These are phyloP conservation scores for Cantharis rufa DNA, from an alignment of 2,888 invertebrate genomes.

Conservation along the genomic window DNA sequence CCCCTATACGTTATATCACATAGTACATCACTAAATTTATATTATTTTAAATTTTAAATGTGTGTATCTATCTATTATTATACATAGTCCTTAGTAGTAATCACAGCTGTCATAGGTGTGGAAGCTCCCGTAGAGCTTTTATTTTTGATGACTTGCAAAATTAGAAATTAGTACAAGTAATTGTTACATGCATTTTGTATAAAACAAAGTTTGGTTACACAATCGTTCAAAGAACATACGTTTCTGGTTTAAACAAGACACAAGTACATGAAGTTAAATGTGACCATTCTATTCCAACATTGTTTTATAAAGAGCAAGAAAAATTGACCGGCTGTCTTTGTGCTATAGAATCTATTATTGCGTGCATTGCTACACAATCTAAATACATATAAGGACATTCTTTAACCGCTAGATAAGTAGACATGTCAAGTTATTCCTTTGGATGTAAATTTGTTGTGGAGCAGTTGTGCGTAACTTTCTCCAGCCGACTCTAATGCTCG, in stretches of 20 bases:
- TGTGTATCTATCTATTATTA: neutral
- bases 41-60: neutral
- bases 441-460: constrained; percentile 56
- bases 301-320: constrained; percentile 53
- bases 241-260: constrained; percentile 13
- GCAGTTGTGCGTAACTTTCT: constrained; percentile 50
- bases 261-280: constrained; percentile 35
- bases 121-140: constrained; percentile 21
- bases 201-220: constrained; percentile 14
- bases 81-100: neutral
- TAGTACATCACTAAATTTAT: neutral
- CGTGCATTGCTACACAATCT: constrained; percentile 53
- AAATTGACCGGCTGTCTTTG: constrained; percentile 54
- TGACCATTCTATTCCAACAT: constrained; percentile 48
- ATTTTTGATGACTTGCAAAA: constrained; percentile 31
- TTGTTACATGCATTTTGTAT: constrained; percentile 16
- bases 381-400: constrained; percentile 56
- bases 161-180: constrained; percentile 14
- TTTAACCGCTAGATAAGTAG: constrained; percentile 55
- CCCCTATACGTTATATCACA: too few relatives aligned
- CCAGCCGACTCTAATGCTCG: constrained; percentile 23
- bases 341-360: constrained; percentile 53
- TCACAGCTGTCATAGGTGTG: constrained; percentile 14
- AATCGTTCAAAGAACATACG: constrained; percentile 17
- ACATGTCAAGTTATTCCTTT: constrained; percentile 56